Evolutionary conservation across 2,888 invertebrate genomes (phyloP).

Genomic region (Ceriagrion tenellum): DNA sequence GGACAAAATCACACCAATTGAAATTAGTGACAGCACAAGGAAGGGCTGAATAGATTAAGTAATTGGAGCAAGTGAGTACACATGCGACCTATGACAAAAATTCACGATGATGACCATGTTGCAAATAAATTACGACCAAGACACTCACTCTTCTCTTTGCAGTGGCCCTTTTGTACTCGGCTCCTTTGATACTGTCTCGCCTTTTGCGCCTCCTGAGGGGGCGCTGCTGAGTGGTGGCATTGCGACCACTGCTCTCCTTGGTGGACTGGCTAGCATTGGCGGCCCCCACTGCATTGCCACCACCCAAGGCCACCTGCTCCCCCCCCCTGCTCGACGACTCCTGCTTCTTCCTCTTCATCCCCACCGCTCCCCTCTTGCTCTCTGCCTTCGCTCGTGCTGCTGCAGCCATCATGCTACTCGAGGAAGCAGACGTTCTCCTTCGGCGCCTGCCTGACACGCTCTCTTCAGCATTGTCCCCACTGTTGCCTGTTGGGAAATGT

Average conservation of each 20-base stretch:
- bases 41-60: no score
- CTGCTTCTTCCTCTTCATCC: conserved; percentile 79
- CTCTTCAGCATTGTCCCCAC: conserved; percentile 46
- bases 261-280: conserved; percentile 66
- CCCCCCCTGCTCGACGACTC: conserved; percentile 77
- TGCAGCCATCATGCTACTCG: conserved; percentile 76
- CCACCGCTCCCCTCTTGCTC: conserved; percentile 72
- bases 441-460: conserved; percentile 73
- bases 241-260: not conserved
- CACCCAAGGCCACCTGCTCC: conserved; percentile 76
- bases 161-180: conserved; percentile 68
- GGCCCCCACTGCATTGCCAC: conserved; percentile 69
- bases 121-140: no score
- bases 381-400: conserved; percentile 80
- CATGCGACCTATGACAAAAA: no score
- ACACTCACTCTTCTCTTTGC: conserved; percentile 70
- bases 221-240: conserved; percentile 18
- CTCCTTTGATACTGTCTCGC: conserved; percentile 49
- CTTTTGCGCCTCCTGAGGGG: conserved; percentile 50
- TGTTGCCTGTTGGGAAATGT: not conserved
- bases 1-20: no score
- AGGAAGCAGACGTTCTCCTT: conserved; percentile 72
- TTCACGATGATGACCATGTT: no score
- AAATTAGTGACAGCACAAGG: no score
- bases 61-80: no score